Evolutionary conservation across 1,140 invertebrate genomes (phyloP).

Genomic region (Cydia pomonella): DNA sequence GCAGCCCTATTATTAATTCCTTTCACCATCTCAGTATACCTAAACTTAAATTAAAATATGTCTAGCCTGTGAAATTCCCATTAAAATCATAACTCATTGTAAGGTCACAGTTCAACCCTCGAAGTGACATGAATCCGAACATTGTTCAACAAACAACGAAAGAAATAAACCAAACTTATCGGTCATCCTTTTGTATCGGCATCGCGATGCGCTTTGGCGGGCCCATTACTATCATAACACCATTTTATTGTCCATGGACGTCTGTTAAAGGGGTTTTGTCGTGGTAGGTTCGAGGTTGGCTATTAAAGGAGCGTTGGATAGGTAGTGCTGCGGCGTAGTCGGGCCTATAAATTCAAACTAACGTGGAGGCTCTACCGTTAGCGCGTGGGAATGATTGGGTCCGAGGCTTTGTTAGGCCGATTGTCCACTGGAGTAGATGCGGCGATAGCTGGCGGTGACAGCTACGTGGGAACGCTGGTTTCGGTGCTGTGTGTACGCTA

Average conservation of each 20-base stretch:
- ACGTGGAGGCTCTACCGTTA: conserved; percentile 73
- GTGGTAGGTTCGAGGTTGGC: conserved; percentile 41
- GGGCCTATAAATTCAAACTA: conserved; percentile 65
- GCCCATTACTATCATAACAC: conserved; percentile 45
- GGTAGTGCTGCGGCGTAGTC: conserved; percentile 48
- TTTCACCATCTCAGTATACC: background rate
- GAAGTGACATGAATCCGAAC: conserved; percentile 58
- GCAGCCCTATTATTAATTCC: no score
- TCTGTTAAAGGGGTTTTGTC: conserved; percentile 47
- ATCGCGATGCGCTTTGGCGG: conserved; percentile 60
- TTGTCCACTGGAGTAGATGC: conserved; percentile 77
- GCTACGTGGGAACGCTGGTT: conserved; percentile 67
- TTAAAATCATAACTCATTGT: conserved; percentile 34
- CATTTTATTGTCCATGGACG: conserved; percentile 61
- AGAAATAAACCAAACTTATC: conserved; percentile 72
- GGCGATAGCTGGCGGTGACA: conserved; percentile 73
- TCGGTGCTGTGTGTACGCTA: conserved; percentile 22
- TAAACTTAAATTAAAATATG: background rate
- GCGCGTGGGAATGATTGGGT: conserved; percentile 77
- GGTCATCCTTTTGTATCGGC: conserved; percentile 75
- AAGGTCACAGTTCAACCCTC: conserved; percentile 48
- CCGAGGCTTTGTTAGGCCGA: conserved; percentile 77
- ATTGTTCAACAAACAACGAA: conserved; percentile 74
- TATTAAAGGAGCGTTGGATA: conserved; percentile 48
- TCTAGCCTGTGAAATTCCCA: conserved; percentile 14